Evolutionary conservation across 2,113 vertebrate genomes (phyloP), one percentile per base, ranked within the genome.

Genomic region (Poicephalus meyeri): DNA sequence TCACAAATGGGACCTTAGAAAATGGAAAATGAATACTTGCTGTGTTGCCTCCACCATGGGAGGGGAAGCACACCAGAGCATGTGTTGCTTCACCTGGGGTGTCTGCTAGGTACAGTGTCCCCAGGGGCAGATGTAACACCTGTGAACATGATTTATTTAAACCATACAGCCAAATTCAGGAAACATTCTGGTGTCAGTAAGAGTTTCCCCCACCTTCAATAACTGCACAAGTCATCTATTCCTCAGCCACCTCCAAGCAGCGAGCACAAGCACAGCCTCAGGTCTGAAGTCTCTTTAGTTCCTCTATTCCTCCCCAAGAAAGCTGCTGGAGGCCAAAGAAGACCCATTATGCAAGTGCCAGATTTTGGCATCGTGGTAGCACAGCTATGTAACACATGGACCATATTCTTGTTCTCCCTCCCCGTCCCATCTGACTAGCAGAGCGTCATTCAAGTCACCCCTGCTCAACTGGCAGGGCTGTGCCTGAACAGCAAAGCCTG

Each of bases 401-500:
- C 44, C 7, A 0, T 4, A 7, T 52, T 61, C 61, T 33, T 9
- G 1, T 49, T 76, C 58, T 88, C 70, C 18, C 12, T 52, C 29
- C 42, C 80, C 71, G 83, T 50, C 70, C 58, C 76, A 77, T 2
- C 23, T 0, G 0, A 39, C 26, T 14, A 42, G 58, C 92, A 68
- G 29, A 88, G 41, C 20, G 78, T 50, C 97, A 96, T 92, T 97
- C 95, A 91, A 95, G 94, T 95, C 86, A 52, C 79, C 93, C 89
- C 86, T 26, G 6, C 91, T 82, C 6, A 96, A 96, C 83, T 84
- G 92, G 90, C 91, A 47, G 81, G 92, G 95, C 74, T 89, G 88
- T 80, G 89, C 95, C 86, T 77, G 76, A 96, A 95, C 92, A 96
- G 95, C 95, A 97, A 96, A 95, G 95, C 91, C 95, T 81, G 97